phyloP scores from a whole-genome alignment of 2,797 vertebrate genomes.

The Anguilla pacifica region DNA sequence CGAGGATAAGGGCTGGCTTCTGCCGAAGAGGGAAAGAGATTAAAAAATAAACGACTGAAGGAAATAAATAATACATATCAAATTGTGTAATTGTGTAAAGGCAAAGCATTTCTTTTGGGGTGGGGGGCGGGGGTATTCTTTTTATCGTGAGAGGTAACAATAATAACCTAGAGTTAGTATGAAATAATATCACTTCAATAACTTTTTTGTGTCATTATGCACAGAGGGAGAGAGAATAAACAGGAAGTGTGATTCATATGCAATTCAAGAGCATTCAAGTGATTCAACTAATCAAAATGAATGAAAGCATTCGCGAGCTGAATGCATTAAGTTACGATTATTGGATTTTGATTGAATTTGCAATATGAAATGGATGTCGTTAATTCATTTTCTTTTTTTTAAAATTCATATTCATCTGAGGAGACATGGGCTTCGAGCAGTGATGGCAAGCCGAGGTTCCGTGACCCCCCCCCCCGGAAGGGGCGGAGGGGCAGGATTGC shows the following conservation, averaged over 20 bases:
- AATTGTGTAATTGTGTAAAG: not conserved
- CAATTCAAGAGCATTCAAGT: slow-evolving; percentile 12
- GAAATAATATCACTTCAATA: not conserved
- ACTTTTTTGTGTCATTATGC: not conserved
- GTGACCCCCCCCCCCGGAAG: not conserved
- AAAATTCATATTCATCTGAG: not conserved
- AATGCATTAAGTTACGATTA: not conserved
- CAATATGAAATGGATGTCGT: not conserved
- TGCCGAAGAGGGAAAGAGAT: not conserved
- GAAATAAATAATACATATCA: not conserved
- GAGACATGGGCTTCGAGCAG: not conserved
- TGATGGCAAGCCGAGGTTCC: not conserved
- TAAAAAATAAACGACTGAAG: not conserved
- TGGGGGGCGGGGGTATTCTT: not conserved
- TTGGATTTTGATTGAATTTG: slow-evolving; percentile 16
- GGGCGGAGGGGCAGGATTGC: too few relatives aligned
- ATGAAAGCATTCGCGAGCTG: not conserved
- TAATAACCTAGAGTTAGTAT: not conserved
- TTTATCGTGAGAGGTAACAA: not conserved
- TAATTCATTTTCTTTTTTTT: not conserved
- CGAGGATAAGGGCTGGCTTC: not conserved
- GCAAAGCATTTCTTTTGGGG: not conserved
- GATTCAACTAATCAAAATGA: slow-evolving; percentile 12
- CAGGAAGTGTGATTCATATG: slow-evolving; percentile 15
- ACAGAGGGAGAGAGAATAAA: not conserved